A percentile compares a stretch with the other conserved stretches of the same genome.
phyloP scores from a whole-genome alignment of 1,140 invertebrate genomes.

The Bathynomus jamesi region DNA sequence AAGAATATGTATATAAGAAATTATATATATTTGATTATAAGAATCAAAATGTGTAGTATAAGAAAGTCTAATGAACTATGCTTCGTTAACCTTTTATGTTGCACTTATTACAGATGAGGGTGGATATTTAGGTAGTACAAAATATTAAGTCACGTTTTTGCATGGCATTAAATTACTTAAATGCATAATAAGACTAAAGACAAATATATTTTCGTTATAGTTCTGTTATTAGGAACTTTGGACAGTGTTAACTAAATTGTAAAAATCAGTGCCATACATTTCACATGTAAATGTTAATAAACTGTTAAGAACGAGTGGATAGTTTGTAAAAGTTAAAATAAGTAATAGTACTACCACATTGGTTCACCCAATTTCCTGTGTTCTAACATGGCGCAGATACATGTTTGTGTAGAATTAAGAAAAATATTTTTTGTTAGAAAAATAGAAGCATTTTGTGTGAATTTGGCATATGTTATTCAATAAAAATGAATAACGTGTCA shows the following conservation, averaged over 20 bases:
- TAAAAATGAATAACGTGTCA: too few relatives aligned
- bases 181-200: too few relatives aligned
- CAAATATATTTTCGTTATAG: too few relatives aligned
- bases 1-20: slow-evolving; percentile 4
- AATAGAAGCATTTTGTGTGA: slow-evolving; percentile 36
- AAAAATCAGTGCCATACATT: neutral
- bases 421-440: slow-evolving; percentile 32
- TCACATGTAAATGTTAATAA: neutral
- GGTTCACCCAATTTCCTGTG: slow-evolving; percentile 6
- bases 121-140: neutral
- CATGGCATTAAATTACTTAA: neutral
- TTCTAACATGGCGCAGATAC: slow-evolving; percentile 21
- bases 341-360: neutral
- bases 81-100: neutral
- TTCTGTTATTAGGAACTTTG: too few relatives aligned
- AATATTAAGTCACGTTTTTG: neutral
- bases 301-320: neutral
- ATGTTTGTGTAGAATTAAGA: slow-evolving; percentile 35
- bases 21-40: slow-evolving; percentile 4
- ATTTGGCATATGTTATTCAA: slow-evolving; percentile 34
- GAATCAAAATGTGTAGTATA: neutral
- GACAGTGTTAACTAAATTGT: too few relatives aligned
- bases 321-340: neutral
- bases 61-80: neutral
- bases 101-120: neutral